Evolutionary conservation across 2,888 invertebrate species (phyloP).

Genomic region (Zaprionus lineosus): DNA sequence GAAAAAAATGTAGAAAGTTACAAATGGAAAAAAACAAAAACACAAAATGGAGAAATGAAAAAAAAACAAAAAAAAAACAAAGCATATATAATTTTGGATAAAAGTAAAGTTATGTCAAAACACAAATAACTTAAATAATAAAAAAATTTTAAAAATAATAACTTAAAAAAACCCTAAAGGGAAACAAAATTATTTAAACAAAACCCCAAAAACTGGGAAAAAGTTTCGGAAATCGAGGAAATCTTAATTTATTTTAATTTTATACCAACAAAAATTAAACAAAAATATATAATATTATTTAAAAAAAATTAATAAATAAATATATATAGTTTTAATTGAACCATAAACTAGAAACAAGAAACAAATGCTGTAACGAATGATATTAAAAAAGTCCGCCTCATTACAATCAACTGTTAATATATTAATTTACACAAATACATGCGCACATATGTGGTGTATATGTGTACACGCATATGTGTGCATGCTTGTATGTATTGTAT

Average conservation of each 20-base stretch:
- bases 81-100: neutral
- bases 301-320: constrained; percentile 16
- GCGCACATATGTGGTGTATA: constrained; percentile 28
- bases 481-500: constrained; percentile 44
- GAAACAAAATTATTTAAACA: too few relatives aligned
- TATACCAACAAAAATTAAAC: constrained; percentile 5
- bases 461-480: constrained; percentile 39
- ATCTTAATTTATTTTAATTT: constrained; percentile 21
- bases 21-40: too few relatives aligned
- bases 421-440: constrained; percentile 54
- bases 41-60: neutral
- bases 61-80: constrained; percentile 11
- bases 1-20: neutral
- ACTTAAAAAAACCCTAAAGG: too few relatives aligned
- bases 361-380: constrained; percentile 73
- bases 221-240: too few relatives aligned
- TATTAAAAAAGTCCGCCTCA: constrained; percentile 79
- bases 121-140: constrained; percentile 7
- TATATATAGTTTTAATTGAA: neutral
- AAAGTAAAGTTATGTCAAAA: neutral
- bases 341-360: neutral
- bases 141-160: constrained; percentile 5
- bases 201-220: too few relatives aligned
- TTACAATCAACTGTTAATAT: constrained; percentile 75
- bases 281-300: constrained; percentile 17